Evolutionary conservation across 2,113 vertebrate species (phyloP), one percentile per base, ranked within the genome.

Genomic region (Leptobrachium ailaonicum): DNA sequence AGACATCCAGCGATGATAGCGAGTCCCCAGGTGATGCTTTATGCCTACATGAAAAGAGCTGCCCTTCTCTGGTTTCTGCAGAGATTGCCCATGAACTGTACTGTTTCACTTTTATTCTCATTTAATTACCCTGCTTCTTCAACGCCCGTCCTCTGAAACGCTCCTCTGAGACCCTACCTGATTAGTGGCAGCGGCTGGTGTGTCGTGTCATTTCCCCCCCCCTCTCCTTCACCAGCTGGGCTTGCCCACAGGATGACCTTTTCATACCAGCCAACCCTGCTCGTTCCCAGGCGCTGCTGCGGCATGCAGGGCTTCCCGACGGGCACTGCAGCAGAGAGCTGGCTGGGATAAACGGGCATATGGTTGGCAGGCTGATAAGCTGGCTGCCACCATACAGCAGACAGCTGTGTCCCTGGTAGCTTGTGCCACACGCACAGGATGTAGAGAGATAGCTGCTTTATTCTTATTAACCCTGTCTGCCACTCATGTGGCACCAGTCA

Each of bases 291-390:
- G 56, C 73, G 75, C 43, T 71, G 20, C 85, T 83, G 85, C 88
- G 88, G 84, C 87, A 85, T 88, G 89, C 83, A 82, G 82, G 84
- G 75, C 83, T 66, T 87, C 90, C 85, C 86, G 60, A 86, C 63
- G 82, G 92, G 91, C 88, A 90, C 88, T 87, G 90, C 90, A 90
- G 92, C 89, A 89, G 90, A 88, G 88, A 88, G 90, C 92, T 94
- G 94, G 93, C 93, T 93, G 85, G 90, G 88, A 0, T 82, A 88
- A 89, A 81, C 89, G 87, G 91, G 91, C 93, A 93, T 94, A 93
- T 93, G 94, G 92, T 88, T 86, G 91, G 91, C 91, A 94, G 92
- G 91, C 91, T 90, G 92, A 90, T 86, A 86, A 85, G 92, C 93
- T 93, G 93, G 90, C 93, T 91, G 88, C 86, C 86, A 84, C 87